phyloP scores from a whole-genome alignment of 2,797 vertebrate species.

The Thunnus albacares region DNA sequence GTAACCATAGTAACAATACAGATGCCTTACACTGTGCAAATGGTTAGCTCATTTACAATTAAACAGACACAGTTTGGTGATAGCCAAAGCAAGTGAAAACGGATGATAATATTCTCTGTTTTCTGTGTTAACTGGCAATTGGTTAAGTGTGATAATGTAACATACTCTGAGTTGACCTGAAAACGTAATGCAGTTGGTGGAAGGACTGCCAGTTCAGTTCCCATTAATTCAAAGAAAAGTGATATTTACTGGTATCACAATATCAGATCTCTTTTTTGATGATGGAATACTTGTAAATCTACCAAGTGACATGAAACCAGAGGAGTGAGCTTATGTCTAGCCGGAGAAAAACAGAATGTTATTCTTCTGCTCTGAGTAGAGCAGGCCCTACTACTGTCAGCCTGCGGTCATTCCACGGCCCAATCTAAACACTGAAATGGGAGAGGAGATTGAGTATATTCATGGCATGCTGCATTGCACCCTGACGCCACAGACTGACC shows the following conservation, averaged over 20 bases:
- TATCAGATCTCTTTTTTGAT: not conserved
- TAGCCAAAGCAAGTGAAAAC: conserved; percentile 41
- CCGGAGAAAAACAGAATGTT: conserved; percentile 37
- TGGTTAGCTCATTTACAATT: conserved; percentile 48
- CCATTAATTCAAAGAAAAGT: conserved; percentile 2
- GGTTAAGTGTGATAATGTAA: conserved; percentile 27
- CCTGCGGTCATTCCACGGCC: conserved; percentile 51
- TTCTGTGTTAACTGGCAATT: conserved; percentile 16
- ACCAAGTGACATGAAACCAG: conserved; percentile 17
- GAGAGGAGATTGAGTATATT: conserved; percentile 69
- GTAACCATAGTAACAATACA: conserved; percentile 44
- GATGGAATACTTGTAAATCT: conserved; percentile 16
- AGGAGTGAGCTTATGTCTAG: conserved; percentile 49
- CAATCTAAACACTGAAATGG: conserved; percentile 67
- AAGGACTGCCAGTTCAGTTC: too few species aligned
- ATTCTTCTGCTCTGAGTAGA: conserved; percentile 37
- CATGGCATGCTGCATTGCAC: conserved; percentile 59
- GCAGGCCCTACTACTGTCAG: conserved; percentile 50
- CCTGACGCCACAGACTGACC: conserved; percentile 57
- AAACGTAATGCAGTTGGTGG: not conserved
- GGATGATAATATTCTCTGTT: not conserved
- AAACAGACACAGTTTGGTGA: conserved; percentile 47
- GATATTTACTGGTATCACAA: not conserved
- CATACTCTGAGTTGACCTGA: conserved; percentile 7
- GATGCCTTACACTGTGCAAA: conserved; percentile 53